phyloP scores from a whole-genome alignment of 1,140 invertebrate genomes.

The Popillia japonica region DNA sequence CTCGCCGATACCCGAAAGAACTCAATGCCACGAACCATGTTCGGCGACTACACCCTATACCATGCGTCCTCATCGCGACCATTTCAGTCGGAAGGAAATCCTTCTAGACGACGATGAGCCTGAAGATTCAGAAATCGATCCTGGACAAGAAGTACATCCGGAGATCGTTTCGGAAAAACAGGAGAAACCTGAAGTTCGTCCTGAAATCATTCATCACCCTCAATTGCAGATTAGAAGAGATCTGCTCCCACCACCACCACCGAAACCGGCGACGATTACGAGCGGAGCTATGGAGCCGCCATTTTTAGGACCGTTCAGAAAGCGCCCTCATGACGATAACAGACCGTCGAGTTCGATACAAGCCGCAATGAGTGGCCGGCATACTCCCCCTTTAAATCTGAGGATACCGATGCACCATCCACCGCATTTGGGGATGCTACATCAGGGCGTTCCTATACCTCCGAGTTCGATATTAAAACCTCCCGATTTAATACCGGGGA shows the following conservation, averaged over 20 bases:
- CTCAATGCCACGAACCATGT: conserved; percentile 70
- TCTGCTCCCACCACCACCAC: conserved; percentile 66
- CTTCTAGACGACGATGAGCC: conserved; percentile 49
- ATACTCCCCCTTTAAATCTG: conserved; percentile 50
- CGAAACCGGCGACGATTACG: conserved; percentile 60
- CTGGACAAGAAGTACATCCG: conserved; percentile 65
- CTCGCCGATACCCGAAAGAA: conserved; percentile 63
- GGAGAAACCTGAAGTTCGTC: conserved; percentile 56
- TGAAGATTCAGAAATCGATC: conserved; percentile 65
- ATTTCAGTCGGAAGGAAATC: conserved; percentile 52
- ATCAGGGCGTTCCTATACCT: conserved; percentile 43
- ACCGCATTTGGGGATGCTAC: conserved; percentile 43
- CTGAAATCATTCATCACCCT: conserved; percentile 62
- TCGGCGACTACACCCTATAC: conserved; percentile 70
- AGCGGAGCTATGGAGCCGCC: conserved; percentile 50
- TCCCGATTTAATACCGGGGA: conserved; percentile 43
- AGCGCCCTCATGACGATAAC: conserved; percentile 54
- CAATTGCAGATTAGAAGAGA: conserved; percentile 77
- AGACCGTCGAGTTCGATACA: conserved; percentile 46
- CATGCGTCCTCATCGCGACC: conserved; percentile 68
- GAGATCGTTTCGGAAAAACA: conserved; percentile 61
- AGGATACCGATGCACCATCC: conserved; percentile 46
- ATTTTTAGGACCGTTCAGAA: conserved; percentile 54
- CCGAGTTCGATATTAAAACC: conserved; percentile 49
- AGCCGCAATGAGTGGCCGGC: conserved; percentile 31